phyloP scores from a whole-genome alignment of 2,113 vertebrate species.

The Parotia lawesii region DNA sequence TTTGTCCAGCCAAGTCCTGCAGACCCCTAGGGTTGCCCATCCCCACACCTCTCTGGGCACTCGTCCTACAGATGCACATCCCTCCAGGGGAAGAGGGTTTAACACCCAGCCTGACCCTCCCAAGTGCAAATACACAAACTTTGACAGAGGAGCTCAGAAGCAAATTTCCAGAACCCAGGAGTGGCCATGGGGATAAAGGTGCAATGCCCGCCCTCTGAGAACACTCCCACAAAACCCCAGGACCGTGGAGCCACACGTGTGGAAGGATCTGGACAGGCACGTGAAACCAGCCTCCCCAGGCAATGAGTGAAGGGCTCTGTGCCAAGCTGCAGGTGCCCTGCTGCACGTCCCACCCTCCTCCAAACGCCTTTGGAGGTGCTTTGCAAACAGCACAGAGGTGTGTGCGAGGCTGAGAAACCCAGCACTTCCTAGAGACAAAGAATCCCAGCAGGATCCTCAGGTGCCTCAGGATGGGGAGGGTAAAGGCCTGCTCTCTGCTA shows the following conservation, averaged over 20 bases:
- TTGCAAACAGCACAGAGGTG: not conserved
- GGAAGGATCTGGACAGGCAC: not conserved
- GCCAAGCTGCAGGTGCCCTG: not conserved
- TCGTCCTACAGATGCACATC: accelerated
- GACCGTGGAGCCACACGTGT: accelerated
- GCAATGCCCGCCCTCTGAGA: not conserved
- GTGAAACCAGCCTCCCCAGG: not conserved
- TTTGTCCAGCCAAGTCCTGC: not conserved
- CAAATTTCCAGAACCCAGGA: not conserved
- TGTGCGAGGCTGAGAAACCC: not conserved
- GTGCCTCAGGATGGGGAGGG: not conserved
- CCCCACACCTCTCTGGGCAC: no score
- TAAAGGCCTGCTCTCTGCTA: not conserved
- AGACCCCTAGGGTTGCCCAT: not conserved
- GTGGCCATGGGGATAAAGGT: not conserved
- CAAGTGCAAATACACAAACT: not conserved
- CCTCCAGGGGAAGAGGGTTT: not conserved
- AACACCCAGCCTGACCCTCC: not conserved
- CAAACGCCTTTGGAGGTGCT: not conserved
- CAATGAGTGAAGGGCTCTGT: not conserved
- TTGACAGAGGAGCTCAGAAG: not conserved
- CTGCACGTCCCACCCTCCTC: not conserved
- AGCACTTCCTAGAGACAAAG: not conserved
- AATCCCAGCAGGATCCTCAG: not conserved
- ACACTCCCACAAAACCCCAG: not conserved